These are phyloP conservation scores for Oscheius sp. DNA, from an alignment of 2,888 invertebrate species.

Conservation along the genomic window DNA sequence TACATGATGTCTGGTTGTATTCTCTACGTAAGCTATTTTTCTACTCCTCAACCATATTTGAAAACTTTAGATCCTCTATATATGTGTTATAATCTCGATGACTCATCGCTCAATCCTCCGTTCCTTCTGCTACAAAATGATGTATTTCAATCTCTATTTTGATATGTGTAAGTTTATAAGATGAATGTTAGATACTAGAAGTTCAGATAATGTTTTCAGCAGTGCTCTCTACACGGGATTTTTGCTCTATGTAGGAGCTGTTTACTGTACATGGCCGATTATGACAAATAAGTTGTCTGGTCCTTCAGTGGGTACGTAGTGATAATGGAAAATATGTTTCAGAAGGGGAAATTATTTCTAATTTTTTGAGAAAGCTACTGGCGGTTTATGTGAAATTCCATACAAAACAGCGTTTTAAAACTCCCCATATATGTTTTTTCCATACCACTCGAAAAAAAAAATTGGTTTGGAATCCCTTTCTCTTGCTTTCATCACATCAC, in stretches of 20 bases:
- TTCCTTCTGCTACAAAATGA: background rate
- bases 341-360: too few species aligned
- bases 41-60: background rate
- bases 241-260: constrained; percentile 1
- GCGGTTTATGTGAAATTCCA: too few species aligned
- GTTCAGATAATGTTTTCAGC: background rate
- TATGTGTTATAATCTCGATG: constrained; percentile 1
- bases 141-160: constrained; percentile 8
- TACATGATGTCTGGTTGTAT: constrained; percentile 7
- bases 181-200: background rate
- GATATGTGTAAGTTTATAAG: background rate
- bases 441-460: too few species aligned
- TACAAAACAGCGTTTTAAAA: too few species aligned
- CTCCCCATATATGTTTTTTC: too few species aligned
- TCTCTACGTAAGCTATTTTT: constrained; percentile 4
- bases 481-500: too few species aligned
- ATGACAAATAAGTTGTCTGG: too few species aligned
- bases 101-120: background rate
- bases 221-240: background rate
- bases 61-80: constrained; percentile 1
- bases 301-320: too few species aligned
- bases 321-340: too few species aligned
- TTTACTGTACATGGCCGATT: constrained; percentile 8
- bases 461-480: too few species aligned
- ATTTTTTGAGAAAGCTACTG: too few species aligned